Evolutionary conservation across 2,888 invertebrate species (phyloP).

Genomic region (Dugesia japonica): DNA sequence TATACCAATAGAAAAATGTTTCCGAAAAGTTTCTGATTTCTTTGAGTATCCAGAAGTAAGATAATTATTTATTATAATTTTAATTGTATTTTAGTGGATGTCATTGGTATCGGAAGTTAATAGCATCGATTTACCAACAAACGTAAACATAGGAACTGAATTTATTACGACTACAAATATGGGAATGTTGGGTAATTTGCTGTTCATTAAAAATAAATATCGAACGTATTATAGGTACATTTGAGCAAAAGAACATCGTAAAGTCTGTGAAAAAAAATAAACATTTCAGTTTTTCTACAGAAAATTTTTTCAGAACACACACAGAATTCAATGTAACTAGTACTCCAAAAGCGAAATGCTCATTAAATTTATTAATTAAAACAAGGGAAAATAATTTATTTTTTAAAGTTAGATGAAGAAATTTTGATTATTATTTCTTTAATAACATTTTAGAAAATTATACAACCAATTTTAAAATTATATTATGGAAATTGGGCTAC

Average conservation of each 20-base stretch:
- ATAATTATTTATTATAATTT: not conserved
- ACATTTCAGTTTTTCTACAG: not conserved
- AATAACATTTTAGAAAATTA: not conserved
- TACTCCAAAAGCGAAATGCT: not conserved
- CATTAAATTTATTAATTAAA: not conserved
- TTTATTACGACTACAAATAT: not conserved
- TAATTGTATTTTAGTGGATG: not conserved
- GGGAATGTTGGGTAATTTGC: not conserved
- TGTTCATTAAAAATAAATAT: no score
- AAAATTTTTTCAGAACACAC: not conserved
- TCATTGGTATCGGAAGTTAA: not conserved
- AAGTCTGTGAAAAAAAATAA: not conserved
- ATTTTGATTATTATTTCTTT: not conserved
- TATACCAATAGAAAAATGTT: not conserved
- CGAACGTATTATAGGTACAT: no score
- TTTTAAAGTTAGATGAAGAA: not conserved
- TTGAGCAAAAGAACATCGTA: not conserved
- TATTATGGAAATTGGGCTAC: constrained; percentile 15
- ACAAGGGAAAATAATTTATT: not conserved
- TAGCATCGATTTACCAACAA: not conserved
- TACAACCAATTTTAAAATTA: not conserved
- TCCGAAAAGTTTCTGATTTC: not conserved
- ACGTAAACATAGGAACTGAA: not conserved
- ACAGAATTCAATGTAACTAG: not conserved
- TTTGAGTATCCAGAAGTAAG: not conserved